These are phyloP conservation scores for Drosophila neotestacea DNA, from an alignment of 2,888 invertebrate genomes.

Conservation along the genomic window DNA sequence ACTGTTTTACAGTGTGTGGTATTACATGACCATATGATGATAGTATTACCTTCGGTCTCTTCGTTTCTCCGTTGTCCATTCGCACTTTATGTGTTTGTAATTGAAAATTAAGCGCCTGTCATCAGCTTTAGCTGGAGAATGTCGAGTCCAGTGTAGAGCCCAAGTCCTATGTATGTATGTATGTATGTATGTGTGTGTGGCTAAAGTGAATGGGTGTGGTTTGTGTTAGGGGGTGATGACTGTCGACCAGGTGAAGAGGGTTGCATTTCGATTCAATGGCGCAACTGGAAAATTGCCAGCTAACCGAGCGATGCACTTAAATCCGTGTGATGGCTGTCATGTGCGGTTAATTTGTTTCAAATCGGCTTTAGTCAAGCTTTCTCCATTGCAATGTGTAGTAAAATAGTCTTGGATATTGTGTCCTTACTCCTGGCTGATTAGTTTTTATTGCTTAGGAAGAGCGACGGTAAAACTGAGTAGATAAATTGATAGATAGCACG, in stretches of 20 bases:
- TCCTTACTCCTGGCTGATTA: slow-evolving; percentile 1
- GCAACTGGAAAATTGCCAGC: slow-evolving; percentile 67
- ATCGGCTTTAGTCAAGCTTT: slow-evolving; percentile 55
- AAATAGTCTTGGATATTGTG: slow-evolving; percentile 6
- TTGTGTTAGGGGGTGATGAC: slow-evolving; percentile 2
- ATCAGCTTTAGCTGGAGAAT: slow-evolving; percentile 34
- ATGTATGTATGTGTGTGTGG: slow-evolving; percentile 1
- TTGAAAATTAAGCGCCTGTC: slow-evolving; percentile 78
- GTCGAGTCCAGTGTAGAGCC: background rate
- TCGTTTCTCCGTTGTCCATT: slow-evolving; percentile 20
- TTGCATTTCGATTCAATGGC: slow-evolving; percentile 52
- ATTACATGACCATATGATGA: slow-evolving; percentile 62
- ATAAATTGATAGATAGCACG: slow-evolving; percentile 1
- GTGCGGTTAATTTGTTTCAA: slow-evolving; percentile 77
- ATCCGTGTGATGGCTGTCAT: slow-evolving; percentile 68
- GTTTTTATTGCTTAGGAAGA: slow-evolving; percentile 1
- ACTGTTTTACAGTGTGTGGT: background rate
- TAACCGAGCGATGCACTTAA: slow-evolving; percentile 66
- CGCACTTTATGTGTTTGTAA: slow-evolving; percentile 69
- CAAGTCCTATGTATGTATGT: slow-evolving; percentile 6
- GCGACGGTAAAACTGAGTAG: background rate
- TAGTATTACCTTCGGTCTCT: slow-evolving; percentile 48
- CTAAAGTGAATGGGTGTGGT: slow-evolving; percentile 6
- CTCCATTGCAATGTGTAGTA: background rate
- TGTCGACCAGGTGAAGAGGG: background rate